Evolutionary conservation across 2,888 invertebrate species (phyloP).

Genomic region (Eucera pruinosa): DNA sequence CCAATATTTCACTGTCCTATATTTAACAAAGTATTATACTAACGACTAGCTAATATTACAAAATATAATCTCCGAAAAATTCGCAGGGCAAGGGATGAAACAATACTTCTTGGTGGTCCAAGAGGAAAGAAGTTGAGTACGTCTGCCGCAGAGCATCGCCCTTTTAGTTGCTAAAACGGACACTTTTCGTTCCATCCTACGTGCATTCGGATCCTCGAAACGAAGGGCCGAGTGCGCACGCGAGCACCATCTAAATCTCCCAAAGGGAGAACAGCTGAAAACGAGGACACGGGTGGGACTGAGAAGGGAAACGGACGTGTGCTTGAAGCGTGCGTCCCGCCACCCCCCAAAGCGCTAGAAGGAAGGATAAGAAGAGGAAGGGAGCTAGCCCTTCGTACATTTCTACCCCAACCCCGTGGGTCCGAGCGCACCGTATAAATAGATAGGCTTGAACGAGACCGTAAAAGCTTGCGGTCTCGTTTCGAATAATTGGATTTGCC

Average conservation of each 20-base stretch:
- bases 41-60: no score
- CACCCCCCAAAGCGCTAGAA: slow-evolving; percentile 16
- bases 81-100: no score
- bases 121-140: no score
- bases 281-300: no score
- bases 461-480: slow-evolving; percentile 80
- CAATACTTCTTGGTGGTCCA: no score
- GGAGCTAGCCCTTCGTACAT: slow-evolving; percentile 29
- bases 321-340: no score
- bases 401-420: slow-evolving; percentile 22
- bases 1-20: no score
- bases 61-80: no score
- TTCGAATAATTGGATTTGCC: slow-evolving; percentile 82
- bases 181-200: slow-evolving; percentile 22
- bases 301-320: no score
- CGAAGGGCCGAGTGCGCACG: slow-evolving; percentile 29
- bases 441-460: slow-evolving; percentile 77
- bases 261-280: slow-evolving; percentile 14
- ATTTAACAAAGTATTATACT: no score
- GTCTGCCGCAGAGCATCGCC: no score
- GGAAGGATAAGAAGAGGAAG: slow-evolving; percentile 41
- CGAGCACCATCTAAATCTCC: slow-evolving; percentile 39
- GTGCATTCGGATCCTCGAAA: slow-evolving; percentile 32
- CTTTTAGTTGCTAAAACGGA: slow-evolving; percentile 21
- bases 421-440: slow-evolving; percentile 72